Conservation (phyloP, 2,888 invertebrate species). For the Ormia ochracea region DNA sequence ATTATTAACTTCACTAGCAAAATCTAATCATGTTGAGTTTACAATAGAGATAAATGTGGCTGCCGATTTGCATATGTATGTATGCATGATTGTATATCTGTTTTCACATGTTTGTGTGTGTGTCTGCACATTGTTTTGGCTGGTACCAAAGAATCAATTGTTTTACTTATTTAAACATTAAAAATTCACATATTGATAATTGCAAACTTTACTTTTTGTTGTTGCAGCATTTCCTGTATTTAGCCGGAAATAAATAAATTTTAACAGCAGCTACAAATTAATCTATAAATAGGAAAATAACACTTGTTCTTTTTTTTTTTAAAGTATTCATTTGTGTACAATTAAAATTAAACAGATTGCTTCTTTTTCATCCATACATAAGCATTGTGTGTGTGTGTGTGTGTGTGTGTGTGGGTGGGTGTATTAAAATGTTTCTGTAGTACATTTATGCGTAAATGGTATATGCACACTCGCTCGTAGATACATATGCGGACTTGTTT, state of each 20-base stretch:
- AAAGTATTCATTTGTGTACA: neutral
- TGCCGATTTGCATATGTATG: too few relatives aligned
- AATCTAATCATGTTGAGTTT: neutral
- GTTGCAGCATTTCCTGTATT: conserved; percentile 43
- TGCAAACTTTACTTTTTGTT: conserved; percentile 37
- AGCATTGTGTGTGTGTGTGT: neutral
- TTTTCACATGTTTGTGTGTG: too few relatives aligned
- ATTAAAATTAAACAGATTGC: conserved; percentile 4
- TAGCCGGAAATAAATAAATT: conserved; percentile 49
- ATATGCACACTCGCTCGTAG: too few relatives aligned
- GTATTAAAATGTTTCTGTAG: too few relatives aligned
- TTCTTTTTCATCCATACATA: conserved; percentile 1
- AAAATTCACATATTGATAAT: conserved; percentile 39
- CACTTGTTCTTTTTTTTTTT: conserved; percentile 20
- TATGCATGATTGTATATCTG: too few relatives aligned
- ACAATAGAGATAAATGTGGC: conserved; percentile 4
- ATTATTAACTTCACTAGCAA: neutral
- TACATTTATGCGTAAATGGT: too few relatives aligned
- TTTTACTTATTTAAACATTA: conserved; percentile 6
- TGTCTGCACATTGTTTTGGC: neutral
- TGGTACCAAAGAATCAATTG: conserved; percentile 23
- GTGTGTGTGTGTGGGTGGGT: too few relatives aligned
- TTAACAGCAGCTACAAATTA: conserved; percentile 10
- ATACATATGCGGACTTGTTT: neutral
- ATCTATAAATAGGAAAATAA: conserved; percentile 8